These are phyloP conservation scores for Artibeus jamaicensis DNA, from an alignment of 2,797 vertebrate genomes.

Conservation along the genomic window DNA sequence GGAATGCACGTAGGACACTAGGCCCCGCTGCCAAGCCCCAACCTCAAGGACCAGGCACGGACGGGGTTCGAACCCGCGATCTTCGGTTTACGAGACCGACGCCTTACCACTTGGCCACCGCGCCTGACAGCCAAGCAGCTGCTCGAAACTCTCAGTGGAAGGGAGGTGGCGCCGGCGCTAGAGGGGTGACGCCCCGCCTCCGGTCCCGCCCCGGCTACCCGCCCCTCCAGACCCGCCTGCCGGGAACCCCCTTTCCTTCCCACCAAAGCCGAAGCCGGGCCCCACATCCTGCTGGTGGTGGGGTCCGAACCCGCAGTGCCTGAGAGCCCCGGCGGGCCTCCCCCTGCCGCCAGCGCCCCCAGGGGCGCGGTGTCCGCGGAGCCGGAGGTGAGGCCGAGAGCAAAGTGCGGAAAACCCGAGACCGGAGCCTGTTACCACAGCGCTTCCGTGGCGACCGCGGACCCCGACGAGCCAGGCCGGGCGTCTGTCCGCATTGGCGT, in stretches of 20 bases:
- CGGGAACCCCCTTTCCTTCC: rapidly evolving
- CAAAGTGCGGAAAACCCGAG: rapidly evolving
- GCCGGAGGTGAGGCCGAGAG: not conserved
- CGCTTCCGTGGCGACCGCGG: not conserved
- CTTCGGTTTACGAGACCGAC: constrained; percentile 95
- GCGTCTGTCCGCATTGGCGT: not conserved
- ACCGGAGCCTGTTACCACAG: not conserved
- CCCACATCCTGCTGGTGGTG: rapidly evolving
- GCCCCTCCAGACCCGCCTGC: not conserved
- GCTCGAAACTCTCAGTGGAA: constrained; percentile 80
- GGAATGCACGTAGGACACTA: rapidly evolving
- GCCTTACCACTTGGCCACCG: constrained; percentile 87
- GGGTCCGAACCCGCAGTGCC: not conserved
- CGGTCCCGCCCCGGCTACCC: not conserved
- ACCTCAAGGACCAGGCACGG: constrained; percentile 82
- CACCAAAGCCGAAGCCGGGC: rapidly evolving
- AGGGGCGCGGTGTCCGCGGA: no score
- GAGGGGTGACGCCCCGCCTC: not conserved
- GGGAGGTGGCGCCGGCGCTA: constrained; percentile 36
- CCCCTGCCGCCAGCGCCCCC: not conserved
- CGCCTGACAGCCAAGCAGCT: constrained; percentile 80
- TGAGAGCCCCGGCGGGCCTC: not conserved
- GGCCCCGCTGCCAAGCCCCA: rapidly evolving
- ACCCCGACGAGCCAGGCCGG: not conserved
- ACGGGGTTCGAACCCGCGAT: constrained; percentile 94